Conservation (phyloP, 2,888 invertebrate genomes). For the Phalangium opilio region DNA sequence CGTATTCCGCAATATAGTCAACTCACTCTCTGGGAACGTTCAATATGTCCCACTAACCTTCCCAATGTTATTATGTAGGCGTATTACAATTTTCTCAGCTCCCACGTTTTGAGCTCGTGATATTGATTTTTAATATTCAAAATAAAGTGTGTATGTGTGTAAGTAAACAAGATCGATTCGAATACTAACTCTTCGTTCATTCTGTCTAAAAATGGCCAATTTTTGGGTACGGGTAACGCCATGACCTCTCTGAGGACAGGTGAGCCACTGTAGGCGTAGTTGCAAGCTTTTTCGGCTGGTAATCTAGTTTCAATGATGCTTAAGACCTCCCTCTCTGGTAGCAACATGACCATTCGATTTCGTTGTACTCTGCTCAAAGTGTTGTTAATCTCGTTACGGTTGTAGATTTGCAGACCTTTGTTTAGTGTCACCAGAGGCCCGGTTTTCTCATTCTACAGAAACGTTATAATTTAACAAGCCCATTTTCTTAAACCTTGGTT, state of each 20-base stretch:
- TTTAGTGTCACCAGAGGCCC: slow-evolving; percentile 3
- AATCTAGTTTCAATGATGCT: slow-evolving; percentile 10
- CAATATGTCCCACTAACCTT: slow-evolving; percentile 1
- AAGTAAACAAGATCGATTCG: too few species aligned
- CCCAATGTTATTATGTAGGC: neutral
- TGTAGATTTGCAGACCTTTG: slow-evolving; percentile 7
- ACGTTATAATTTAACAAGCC: too few species aligned
- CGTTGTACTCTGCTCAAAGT: slow-evolving; percentile 11
- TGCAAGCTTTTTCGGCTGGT: slow-evolving; percentile 7
- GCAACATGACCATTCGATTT: slow-evolving; percentile 11
- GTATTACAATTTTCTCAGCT: slow-evolving; percentile 3
- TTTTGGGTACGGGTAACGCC: slow-evolving; percentile 53
- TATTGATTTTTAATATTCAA: too few species aligned
- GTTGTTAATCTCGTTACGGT: neutral
- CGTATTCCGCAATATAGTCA: too few species aligned
- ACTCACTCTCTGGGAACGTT: neutral
- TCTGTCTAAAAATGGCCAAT: slow-evolving; percentile 57
- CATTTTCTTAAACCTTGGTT: too few species aligned
- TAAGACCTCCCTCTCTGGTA: slow-evolving; percentile 7
- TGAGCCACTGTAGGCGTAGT: slow-evolving; percentile 39
- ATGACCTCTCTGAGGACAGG: slow-evolving; percentile 65
- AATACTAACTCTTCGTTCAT: slow-evolving; percentile 61
- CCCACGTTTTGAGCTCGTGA: slow-evolving; percentile 2
- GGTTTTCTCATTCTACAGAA: slow-evolving; percentile 6
- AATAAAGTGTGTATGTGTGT: too few species aligned